Percentiles rank a stretch among this genome's conserved stretches.
Conservation (phyloP, 2,797 vertebrate genomes). For the Valencia hispanica region DNA sequence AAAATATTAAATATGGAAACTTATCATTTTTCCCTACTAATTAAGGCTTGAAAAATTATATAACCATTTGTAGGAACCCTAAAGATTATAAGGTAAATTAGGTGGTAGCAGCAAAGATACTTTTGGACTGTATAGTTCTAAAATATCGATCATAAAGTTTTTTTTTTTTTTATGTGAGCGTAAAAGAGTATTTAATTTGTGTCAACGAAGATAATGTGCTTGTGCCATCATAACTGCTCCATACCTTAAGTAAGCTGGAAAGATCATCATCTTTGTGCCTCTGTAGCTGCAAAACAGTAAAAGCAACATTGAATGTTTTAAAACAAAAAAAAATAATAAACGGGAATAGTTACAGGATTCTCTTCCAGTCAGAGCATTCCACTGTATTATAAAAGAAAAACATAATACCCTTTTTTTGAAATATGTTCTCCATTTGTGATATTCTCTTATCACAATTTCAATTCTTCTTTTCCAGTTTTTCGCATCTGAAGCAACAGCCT, state of each 20-base stretch:
- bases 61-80: not conserved
- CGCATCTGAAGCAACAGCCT: constrained; percentile 91
- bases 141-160: constrained; percentile 1
- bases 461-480: constrained; percentile 97
- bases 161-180: too few relatives aligned
- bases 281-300: constrained; percentile 85
- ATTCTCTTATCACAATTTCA: constrained; percentile 95
- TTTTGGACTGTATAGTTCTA: not conserved
- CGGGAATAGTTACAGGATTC: not conserved
- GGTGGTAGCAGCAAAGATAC: too few relatives aligned
- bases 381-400: not conserved
- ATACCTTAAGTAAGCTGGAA: constrained; percentile 95
- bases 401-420: constrained; percentile 95
- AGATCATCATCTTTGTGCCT: constrained; percentile 98
- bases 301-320: constrained; percentile 7
- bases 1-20: not conserved
- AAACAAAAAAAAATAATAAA: not conserved
- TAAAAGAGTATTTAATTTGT: constrained; percentile 7
- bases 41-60: not conserved
- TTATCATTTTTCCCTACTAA: not conserved
- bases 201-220: constrained; percentile 15
- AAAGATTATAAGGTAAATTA: not conserved
- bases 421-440: constrained; percentile 99
- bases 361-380: not conserved
- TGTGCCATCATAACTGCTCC: constrained; percentile 22